Evolutionary conservation across 1,140 invertebrate species (phyloP), one percentile per base, ranked within the genome.

Genomic region (Sipha flava): DNA sequence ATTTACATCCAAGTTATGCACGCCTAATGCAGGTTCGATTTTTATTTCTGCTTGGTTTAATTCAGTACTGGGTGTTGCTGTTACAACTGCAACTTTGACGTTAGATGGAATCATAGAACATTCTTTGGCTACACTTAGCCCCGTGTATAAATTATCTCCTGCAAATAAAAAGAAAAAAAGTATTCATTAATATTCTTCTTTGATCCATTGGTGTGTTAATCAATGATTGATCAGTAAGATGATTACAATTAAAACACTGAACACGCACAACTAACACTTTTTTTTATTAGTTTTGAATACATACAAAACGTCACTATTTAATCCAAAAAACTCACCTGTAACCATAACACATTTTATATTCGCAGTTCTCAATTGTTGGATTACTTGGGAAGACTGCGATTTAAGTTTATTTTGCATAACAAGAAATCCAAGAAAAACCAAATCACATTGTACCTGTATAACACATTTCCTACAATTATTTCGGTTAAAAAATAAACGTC

Each of bases 121-220:
- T 81, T 96, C 94, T 57, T 94, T 87, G 1, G 93, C 94, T 6
- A 98, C 95, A 72, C 94, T 94, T 81, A 97, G 88, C 0, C 95
- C 95, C 0, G 95, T 97, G 84, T 96, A 88, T 85, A 97, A 92
- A 86, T 97, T 97, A 84, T 98, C 96, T 43, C 94, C 92, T 91
- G 82, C 26, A n/a, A n/a, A n/a, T n/a, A n/a, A 86, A 86, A 79
- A 31, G 2, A 70, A 12, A 21, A n/a, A 40, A 66, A 21, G 64
- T 57, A 80, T 82, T 52, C 29, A 77, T 10, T 29, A n/a, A 79
- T 40, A 80, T 23, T 70, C 54, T 43, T 59, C n/a, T 40, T n/a
- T n/a, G n/a, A 16, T 34, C 23, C 18, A 79, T 79, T 6, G 34
- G n/a, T n/a, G n/a, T n/a, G n/a, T n/a, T n/a, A n/a, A n/a, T n/a